phyloP scores from a whole-genome alignment of 2,113 vertebrate species.

The Lepus americanus region DNA sequence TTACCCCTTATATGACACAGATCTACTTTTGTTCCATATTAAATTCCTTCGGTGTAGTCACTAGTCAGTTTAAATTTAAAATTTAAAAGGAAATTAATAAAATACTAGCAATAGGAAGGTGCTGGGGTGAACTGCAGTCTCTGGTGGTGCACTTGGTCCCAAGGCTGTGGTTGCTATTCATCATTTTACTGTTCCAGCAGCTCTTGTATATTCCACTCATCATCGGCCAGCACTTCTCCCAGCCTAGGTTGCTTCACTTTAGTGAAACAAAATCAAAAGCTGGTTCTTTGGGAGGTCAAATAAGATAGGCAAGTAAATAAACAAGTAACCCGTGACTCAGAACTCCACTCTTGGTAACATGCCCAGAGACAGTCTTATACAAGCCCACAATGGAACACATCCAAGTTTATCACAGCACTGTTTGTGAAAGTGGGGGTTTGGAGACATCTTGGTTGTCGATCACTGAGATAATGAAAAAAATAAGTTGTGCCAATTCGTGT shows the following conservation, averaged over 20 bases:
- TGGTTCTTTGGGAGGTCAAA: neutral
- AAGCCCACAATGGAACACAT: neutral
- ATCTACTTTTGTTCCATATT: neutral
- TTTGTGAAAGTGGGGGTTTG: neutral
- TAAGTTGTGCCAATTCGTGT: neutral
- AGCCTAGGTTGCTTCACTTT: neutral
- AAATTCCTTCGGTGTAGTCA: neutral
- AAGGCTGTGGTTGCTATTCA: neutral
- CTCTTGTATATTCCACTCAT: neutral
- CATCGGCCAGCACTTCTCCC: neutral
- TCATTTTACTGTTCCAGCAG: neutral
- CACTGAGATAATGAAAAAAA: neutral
- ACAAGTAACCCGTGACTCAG: neutral
- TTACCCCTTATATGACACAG: neutral
- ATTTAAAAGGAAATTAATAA: neutral
- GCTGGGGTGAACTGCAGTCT: neutral
- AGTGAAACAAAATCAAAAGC: neutral
- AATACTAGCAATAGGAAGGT: neutral
- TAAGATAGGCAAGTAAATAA: neutral
- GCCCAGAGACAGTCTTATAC: neutral
- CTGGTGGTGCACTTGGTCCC: neutral
- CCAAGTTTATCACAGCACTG: neutral
- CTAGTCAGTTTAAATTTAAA: neutral
- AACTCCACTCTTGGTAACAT: neutral
- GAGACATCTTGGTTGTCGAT: neutral